Evolutionary conservation across 2,113 vertebrate species (phyloP), one percentile per base, ranked within the genome.

Genomic region (Charadrius vociferus): DNA sequence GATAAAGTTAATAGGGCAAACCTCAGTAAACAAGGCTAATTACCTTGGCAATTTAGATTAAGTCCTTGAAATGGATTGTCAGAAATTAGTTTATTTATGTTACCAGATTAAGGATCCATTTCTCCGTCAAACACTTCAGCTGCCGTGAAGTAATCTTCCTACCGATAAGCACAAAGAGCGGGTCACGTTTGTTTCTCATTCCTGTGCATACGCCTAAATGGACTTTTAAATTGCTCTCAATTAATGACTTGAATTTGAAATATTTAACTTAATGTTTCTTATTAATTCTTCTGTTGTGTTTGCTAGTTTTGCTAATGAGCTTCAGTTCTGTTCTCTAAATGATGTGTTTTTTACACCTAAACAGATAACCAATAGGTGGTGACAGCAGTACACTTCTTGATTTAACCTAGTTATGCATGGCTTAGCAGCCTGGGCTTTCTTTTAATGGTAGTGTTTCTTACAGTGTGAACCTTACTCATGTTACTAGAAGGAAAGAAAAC

Each of bases 331-430:
- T 27, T 87, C 86, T 87, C 39, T 59, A 78, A 74, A 26, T 41
- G 29, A 50, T 89, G 95, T 95, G 29, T 4, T 37, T 77, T 96
- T 90, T 78, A 96, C 26, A 93, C 29, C 49, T 87, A 92, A 73
- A 49, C 55, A 72, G 68, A 52, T 55, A 96, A 43, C 86, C 74
- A 87, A 97, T 81, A 97, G 82, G 75, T 97, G 88, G 91, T 96
- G 90, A 58, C 79, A 95, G 43, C 68, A 96, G 68, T 80, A 92
- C 74, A 20, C 36, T 67, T 75, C 81, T 85, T 56, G 39, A 82
- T 91, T 90, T 70, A 87, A 58, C 39, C 41, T 32, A 15, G 30
- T 80, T 79, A 17, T 30, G 22, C 22, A 75, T 23, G n/a, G 37
- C 16, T 87, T 65, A 37, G 49, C 59, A 85, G 49, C 36, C 70